phyloP scores from a whole-genome alignment of 2,113 vertebrate species.

The Hyperoodon ampullatus region DNA sequence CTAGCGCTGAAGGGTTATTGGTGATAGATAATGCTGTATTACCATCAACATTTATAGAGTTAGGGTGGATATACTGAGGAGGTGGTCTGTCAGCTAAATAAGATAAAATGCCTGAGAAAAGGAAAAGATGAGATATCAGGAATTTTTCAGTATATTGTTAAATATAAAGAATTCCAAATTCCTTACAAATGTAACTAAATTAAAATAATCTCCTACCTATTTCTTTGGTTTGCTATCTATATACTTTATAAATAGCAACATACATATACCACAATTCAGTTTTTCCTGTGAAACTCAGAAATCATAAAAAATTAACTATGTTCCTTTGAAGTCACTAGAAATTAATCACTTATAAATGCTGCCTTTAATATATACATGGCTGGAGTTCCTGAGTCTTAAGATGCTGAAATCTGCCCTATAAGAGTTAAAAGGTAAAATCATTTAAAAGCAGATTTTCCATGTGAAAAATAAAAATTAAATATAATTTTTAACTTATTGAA shows the following conservation, averaged over 20 bases:
- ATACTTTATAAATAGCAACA: background rate
- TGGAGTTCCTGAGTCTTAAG: background rate
- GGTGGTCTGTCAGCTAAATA: conserved; percentile 98
- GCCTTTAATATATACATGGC: background rate
- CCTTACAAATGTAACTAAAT: conserved; percentile 20
- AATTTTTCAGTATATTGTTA: background rate
- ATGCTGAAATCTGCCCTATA: background rate
- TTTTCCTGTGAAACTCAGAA: conserved; percentile 36
- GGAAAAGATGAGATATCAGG: conserved; percentile 17
- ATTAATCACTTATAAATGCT: background rate
- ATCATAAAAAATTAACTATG: conserved; percentile 13
- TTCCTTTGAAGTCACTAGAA: conserved; percentile 6
- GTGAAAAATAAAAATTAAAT: background rate
- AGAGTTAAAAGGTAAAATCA: conserved; percentile 33
- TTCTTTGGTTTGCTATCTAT: background rate
- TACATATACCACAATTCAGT: background rate
- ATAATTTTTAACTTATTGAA: background rate
- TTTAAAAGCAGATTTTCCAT: background rate
- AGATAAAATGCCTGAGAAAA: conserved; percentile 93
- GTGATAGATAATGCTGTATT: conserved; percentile 89
- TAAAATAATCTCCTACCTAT: background rate
- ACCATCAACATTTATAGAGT: conserved; percentile 94
- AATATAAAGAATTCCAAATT: background rate
- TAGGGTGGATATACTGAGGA: conserved; percentile 98
- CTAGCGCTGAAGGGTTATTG: conserved; percentile 91